phyloP scores from a whole-genome alignment of 2,113 vertebrate species.

The Leucoraja erinaceus region DNA sequence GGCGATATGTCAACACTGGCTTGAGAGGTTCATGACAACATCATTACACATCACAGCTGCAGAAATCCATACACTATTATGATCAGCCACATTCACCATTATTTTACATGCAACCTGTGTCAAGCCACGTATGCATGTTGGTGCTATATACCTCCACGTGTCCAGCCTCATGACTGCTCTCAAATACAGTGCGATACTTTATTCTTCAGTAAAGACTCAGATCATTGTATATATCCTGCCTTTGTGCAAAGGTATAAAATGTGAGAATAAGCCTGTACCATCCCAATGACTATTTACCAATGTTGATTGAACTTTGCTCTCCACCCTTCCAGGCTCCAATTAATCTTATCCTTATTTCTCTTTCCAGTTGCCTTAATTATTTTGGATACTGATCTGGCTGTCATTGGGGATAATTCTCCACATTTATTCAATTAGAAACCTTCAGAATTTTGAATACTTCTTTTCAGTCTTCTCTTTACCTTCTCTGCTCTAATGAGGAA shows the following conservation, averaged over 20 bases:
- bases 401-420: not conserved
- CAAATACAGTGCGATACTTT: not conserved
- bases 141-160: not conserved
- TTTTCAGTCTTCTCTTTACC: no score
- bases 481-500: not conserved
- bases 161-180: not conserved
- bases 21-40: not conserved
- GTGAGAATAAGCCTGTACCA: not conserved
- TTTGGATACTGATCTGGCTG: not conserved
- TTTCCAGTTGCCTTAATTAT: not conserved
- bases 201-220: not conserved
- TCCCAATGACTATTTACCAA: not conserved
- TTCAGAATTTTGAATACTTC: not conserved
- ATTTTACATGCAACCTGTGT: no score
- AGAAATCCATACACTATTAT: not conserved
- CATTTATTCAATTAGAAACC: not conserved
- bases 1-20: not conserved
- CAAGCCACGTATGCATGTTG: not conserved
- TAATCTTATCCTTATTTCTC: not conserved
- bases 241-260: not conserved
- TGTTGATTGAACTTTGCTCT: no score
- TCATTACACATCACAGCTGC: not conserved
- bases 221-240: not conserved
- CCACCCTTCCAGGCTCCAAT: not conserved
- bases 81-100: not conserved